Conservation (phyloP, 1,140 invertebrate genomes). For the Condylostylus longicornis region DNA sequence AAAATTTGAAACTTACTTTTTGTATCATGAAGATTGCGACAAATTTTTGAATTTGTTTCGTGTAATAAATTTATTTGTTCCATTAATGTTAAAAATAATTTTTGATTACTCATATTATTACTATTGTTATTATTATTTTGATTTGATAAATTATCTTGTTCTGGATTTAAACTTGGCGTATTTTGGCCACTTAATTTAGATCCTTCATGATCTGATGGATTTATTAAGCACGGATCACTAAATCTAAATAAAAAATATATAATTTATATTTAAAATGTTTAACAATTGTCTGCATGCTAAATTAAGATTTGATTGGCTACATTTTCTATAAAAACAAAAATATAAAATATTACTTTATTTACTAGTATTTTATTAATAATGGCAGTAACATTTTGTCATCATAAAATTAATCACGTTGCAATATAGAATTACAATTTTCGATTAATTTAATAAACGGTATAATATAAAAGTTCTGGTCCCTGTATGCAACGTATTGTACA, state of each 20-base stretch:
- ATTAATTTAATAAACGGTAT: too few species aligned
- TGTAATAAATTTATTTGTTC: slow-evolving; percentile 30
- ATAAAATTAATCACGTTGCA: too few species aligned
- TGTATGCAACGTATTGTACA: too few species aligned
- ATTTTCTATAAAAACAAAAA: too few species aligned
- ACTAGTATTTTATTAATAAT: too few species aligned
- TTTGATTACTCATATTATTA: too few species aligned
- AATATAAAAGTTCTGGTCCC: too few species aligned
- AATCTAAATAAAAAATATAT: slow-evolving; percentile 21
- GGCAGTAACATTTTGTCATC: too few species aligned
- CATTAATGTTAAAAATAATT: slow-evolving; percentile 25
- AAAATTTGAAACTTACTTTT: slow-evolving; percentile 20
- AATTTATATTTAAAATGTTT: background rate
- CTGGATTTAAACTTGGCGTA: slow-evolving; percentile 23
- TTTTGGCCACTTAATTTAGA: slow-evolving; percentile 28
- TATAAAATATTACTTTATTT: too few species aligned
- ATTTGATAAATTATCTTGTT: slow-evolving; percentile 11
- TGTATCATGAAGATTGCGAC: slow-evolving; percentile 29
- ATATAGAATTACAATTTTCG: too few species aligned
- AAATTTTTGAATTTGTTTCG: slow-evolving; percentile 32
- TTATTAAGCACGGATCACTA: slow-evolving; percentile 29
- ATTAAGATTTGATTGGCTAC: too few species aligned
- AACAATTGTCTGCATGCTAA: too few species aligned
- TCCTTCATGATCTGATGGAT: slow-evolving; percentile 29
- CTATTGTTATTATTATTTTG: slow-evolving; percentile 20